Evolutionary conservation across 2,113 vertebrate genomes (phyloP), one percentile per base, ranked within the genome.

Genomic region (Peromyscus leucopus): DNA sequence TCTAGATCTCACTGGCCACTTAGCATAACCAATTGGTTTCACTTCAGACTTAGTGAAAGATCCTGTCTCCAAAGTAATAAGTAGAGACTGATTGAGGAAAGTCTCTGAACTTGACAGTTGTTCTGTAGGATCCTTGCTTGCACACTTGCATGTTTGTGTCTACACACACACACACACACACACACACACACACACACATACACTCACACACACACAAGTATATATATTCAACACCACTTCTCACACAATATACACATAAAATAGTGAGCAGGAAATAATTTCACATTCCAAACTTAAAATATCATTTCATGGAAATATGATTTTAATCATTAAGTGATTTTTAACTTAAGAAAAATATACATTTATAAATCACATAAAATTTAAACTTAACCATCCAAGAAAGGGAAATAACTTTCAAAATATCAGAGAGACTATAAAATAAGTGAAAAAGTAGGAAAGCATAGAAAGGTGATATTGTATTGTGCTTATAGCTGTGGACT

Each of bases 91-190:
- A 17, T 2, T 84, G 57, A 61, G n/a, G 39, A 63, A 39, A 0
- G 42, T 17, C 33, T 82, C 21, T 84, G 57, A 26, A 2, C 17
- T 83, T 82, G n/a, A 83, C 11, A 26, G 17, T 42, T 42, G 82
- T 17, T 0, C 13, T 28, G 5, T 84, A 7, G 15, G 57, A 63
- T 42, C 1, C 24, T 84, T 5, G 0, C 13, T 42, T 3, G 4
- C 36, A 42, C 3, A 16, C 2, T 39, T 61, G 24, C n/a, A 42
- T 84, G 13, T 28, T 15, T 39, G 22, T 39, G 6, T 61, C 6
- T 8, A 36, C 7, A n/a, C 4, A 80, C 78, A 51, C 28, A 78
- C 42, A 79, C 28, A 79, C 76, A 80, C 78, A 80, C 51, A 82
- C 17, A n/a, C 78, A 61, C 5, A 59, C 22, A 12, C 15, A 79